Evolutionary conservation across 1,140 invertebrate genomes (phyloP), one percentile per base, ranked within the genome.

Genomic region (Halictus rubicundus): DNA sequence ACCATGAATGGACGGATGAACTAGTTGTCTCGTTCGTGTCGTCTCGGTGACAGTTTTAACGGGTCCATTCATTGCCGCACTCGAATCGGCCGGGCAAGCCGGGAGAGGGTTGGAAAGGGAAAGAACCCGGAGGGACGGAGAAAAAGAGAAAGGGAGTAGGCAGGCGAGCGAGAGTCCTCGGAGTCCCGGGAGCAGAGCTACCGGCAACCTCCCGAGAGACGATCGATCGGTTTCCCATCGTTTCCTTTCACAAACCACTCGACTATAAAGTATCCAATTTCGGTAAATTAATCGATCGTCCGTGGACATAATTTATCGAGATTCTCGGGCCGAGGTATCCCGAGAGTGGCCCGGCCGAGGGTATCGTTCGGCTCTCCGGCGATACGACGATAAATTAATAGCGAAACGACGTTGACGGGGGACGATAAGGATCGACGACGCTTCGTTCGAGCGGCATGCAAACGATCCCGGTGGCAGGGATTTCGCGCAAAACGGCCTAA

Each of bases 351-450:
- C 84, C 21, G 78, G 70, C 71, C 46, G 49, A n/a, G 77, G 65
- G 49, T 57, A 80, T 74, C 81, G 77, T 74, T 76, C 81, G 78
- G 63, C 70, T 75, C 57, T 32, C 25, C 60, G 68, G 66, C 83
- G 80, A 86, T 80, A 72, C 80, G 60, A 66, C 83, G 80, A 86
- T 86, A 86, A 86, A 86, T 86, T 85, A 85, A 82, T 86, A 85
- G 75, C 71, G 83, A 81, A 86, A 85, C 80, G 84, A 86, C 84
- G 80, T 85, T 86, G 84, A 86, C 85, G 84, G 82, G 84, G 83
- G 84, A 76, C 80, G 84, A 86, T 86, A 86, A 86, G 75, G 80
- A 86, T 86, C 84, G 76, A 82, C 75, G 80, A 82, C 75, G 80
- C 83, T 75, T 71, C 60, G 80, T 71, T 69, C 79, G 71, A 69